Evolutionary conservation across 2,888 invertebrate genomes (phyloP).

Genomic region (Harmothoe impar): DNA sequence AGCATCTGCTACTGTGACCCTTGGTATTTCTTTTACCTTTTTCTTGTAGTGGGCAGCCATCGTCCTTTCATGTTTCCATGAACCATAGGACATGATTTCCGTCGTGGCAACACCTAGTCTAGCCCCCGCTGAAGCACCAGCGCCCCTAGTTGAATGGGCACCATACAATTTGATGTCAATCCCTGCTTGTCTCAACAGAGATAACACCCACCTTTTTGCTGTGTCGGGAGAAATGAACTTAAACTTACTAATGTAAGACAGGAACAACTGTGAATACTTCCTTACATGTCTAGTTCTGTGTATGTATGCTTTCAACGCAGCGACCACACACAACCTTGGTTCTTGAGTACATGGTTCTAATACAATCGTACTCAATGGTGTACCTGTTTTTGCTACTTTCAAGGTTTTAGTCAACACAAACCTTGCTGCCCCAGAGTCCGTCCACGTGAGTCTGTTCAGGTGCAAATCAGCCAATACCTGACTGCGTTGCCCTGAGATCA

Average conservation of each 20-base stretch:
- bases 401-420: neutral
- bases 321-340: neutral
- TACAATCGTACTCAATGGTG: neutral
- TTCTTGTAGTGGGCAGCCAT: too few relatives aligned
- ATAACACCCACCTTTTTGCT: neutral
- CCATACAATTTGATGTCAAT: too few relatives aligned
- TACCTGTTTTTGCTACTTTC: neutral
- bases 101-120: too few relatives aligned
- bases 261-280: neutral
- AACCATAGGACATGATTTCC: too few relatives aligned
- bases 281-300: neutral
- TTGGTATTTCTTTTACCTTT: too few relatives aligned
- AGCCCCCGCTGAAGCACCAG: too few relatives aligned
- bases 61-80: too few relatives aligned
- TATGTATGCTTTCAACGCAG: neutral
- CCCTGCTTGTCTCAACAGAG: neutral
- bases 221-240: neutral
- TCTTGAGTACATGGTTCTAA: neutral
- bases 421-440: neutral
- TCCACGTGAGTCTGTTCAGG: neutral
- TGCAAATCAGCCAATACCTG: neutral
- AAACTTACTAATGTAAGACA: neutral
- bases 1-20: too few relatives aligned
- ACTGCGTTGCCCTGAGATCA: neutral
- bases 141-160: too few relatives aligned